Evolutionary conservation across 2,113 vertebrate species (phyloP), one percentile per base, ranked within the genome.

Genomic region (Brienomyrus brachyistius): DNA sequence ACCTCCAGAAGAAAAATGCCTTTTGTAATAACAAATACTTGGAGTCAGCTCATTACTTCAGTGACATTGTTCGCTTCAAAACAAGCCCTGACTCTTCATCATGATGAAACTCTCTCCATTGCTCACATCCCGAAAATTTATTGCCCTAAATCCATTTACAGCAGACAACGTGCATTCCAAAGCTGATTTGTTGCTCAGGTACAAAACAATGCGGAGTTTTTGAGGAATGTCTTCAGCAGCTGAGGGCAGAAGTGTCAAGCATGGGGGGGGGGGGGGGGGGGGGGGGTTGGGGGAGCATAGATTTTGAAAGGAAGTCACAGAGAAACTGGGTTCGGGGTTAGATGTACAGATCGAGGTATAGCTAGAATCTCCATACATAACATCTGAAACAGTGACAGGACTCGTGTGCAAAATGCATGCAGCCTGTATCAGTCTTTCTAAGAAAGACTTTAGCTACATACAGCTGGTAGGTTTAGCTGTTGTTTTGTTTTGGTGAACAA

Each of bases 161-260:
- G 94, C 94, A 95, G 96, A 96, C 96, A 97, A 96, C 90, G 15
- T 90, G 89, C 97, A 97, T 97, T 97, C 97, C 96, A 95, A 92
- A 92, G 94, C 90, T 95, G 96, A 97, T 96, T 95, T 95, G 95
- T 96, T 96, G 96, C 94, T 95, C 91, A 92, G 94, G 94, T 95
- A 94, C 94, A 93, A 94, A 94, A 93, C 93, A 94, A 93, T 93
- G 93, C 90, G 89, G 92, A 93, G 93, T 93, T 91, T 93, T 77
- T 92, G 91, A 94, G 92, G 94, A 93, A 92, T 91, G 91, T 50
- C 90, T 90, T 90, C 87, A 80, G 50, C 84, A 90, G 90, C 88
- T 90, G 86, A 92, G 90, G 91, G 90, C 82, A 88, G 90, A 89
- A 88, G 90, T 88, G 80, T 70, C 62, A 66, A 88, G 59, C 56